Evolutionary conservation across 2,888 invertebrate species (phyloP).

Genomic region (Thereva unica): DNA sequence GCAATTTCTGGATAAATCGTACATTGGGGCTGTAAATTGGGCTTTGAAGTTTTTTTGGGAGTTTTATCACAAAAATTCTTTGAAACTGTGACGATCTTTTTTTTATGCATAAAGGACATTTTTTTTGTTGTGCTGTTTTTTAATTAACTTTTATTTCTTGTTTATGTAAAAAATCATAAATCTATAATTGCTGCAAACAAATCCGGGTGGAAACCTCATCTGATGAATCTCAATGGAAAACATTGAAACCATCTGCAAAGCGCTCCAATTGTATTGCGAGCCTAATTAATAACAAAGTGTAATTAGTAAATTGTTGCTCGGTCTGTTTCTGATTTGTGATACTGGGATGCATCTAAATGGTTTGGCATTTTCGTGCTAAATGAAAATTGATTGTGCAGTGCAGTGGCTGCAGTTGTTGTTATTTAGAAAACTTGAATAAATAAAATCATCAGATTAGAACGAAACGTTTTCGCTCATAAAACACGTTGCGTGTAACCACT

Average conservation of each 20-base stretch:
- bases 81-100: background rate
- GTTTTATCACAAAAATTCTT: no score
- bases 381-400: conserved; percentile 5
- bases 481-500: conserved; percentile 14
- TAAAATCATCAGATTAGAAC: conserved; percentile 32
- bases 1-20: no score
- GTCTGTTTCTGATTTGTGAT: conserved; percentile 34
- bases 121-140: background rate
- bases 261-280: background rate
- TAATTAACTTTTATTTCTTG: background rate
- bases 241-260: background rate
- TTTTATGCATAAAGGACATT: background rate
- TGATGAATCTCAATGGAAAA: no score
- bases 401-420: conserved; percentile 7
- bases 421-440: conserved; percentile 18
- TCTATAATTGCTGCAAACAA: no score
- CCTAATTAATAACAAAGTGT: conserved; percentile 2
- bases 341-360: conserved; percentile 7
- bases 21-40: no score
- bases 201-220: no score
- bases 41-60: no score
- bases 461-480: conserved; percentile 22
- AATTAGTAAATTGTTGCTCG: conserved; percentile 23
- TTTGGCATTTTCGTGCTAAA: background rate
- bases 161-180: no score